Evolutionary conservation across 2,797 vertebrate species (phyloP).

Genomic region (Neosilurus hyrtlii): DNA sequence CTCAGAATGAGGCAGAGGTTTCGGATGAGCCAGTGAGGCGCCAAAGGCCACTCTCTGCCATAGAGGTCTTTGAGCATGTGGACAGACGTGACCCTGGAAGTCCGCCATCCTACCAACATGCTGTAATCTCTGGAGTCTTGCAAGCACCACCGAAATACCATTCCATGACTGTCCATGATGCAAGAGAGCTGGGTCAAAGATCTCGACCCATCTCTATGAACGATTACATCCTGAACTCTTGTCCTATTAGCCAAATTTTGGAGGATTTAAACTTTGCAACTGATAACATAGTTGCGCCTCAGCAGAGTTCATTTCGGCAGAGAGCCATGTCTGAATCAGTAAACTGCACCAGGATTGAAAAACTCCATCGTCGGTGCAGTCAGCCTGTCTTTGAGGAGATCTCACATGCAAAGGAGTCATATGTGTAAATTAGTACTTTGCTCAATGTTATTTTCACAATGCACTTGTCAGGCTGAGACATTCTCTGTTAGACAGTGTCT

Average conservation of each 20-base stretch:
- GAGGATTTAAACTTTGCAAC: slow-evolving; percentile 24
- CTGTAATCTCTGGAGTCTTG: slow-evolving; percentile 64
- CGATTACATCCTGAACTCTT: slow-evolving; percentile 57
- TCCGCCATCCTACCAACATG: slow-evolving; percentile 85
- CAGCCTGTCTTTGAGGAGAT: slow-evolving; percentile 85
- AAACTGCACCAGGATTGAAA: slow-evolving; percentile 65
- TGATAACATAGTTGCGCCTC: background rate
- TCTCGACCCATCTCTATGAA: slow-evolving; percentile 72
- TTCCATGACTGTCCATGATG: slow-evolving; percentile 77
- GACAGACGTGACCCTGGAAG: slow-evolving; percentile 75
- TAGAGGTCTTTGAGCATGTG: slow-evolving; percentile 80
- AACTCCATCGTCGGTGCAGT: slow-evolving; percentile 73
- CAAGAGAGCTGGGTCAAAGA: slow-evolving; percentile 64
- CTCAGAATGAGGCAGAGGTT: slow-evolving; percentile 73
- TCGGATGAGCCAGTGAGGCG: slow-evolving; percentile 52
- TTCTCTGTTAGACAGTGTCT: slow-evolving; percentile 61
- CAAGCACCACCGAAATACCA: slow-evolving; percentile 56
- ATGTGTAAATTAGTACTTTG: slow-evolving; percentile 73
- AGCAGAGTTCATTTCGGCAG: slow-evolving; percentile 66
- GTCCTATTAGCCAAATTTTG: slow-evolving; percentile 24
- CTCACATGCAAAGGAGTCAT: slow-evolving; percentile 89
- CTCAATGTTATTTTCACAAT: slow-evolving; percentile 37
- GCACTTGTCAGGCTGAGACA: slow-evolving; percentile 56
- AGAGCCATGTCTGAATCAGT: slow-evolving; percentile 82
- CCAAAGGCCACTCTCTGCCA: slow-evolving; percentile 72